Evolutionary conservation across 2,113 vertebrate genomes (phyloP), one percentile per base, ranked within the genome.

Genomic region (Mesocricetus auratus): DNA sequence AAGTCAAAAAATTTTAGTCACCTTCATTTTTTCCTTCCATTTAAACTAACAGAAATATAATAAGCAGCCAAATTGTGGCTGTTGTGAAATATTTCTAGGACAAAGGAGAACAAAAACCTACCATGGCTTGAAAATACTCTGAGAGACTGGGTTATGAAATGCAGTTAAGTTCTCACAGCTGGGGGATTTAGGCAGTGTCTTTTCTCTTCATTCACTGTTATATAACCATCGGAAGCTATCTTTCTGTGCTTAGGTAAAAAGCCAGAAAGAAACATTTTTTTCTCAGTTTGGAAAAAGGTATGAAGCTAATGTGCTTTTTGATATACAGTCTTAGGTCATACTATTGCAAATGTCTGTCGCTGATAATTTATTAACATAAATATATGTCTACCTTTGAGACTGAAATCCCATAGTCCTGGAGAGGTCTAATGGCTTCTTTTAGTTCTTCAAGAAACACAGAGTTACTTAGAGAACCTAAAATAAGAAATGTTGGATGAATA

Each of bases 341-440:
- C 0, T 87, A 24, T 53, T 95, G 8, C 66, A 94, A 93, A 88
- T 73, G 47, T 86, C 53, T 82, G 31, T 86, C 71, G 96, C 33
- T 71, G 93, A 62, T 62, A 81, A 86, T 86, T 89, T 95, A 95
- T 42, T 83, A 87, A 88, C 24, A 87, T 90, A 94, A 93, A 75
- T 45, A 68, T 73, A 17, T 93, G 90, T 89, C 96, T 98, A 99
- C 99, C 99, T 99, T 99, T 82, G 99, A 99, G 94, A 99, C 99
- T 0, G 98, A 98, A 93, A 99, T 98, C 1, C 99, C 99, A 68
- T 99, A 99, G 89, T 99, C 99, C 95, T 99, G 98, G n/a, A 99
- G 98, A 9, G 97, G 98, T 66, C 98, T 98, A 1, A 98, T 98
- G 0, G 99, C 99, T 96, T 98, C 98, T 94, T 99, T 98, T 53